Evolutionary conservation across 1,140 invertebrate species (phyloP), one percentile per base, ranked within the genome.

Genomic region (Megathymus violae): DNA sequence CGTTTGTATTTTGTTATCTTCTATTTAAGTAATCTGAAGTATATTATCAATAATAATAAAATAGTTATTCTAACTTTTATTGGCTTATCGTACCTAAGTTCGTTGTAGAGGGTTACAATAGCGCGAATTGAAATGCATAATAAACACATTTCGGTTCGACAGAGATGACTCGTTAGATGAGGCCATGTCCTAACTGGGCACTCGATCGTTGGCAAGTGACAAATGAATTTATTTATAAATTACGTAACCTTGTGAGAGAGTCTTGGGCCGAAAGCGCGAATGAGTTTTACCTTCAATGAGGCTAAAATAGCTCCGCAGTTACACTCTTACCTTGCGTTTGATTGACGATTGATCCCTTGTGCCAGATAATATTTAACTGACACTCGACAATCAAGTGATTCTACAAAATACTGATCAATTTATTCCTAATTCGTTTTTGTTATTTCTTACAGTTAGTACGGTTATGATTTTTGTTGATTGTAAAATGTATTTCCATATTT

Each of bases 291-390:
- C 88, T 90, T 90, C 88, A 83, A 82, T 81, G 80, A 82, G 81
- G 80, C 85, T 86, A 91, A 91, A 91, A 91, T 89, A 91, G 88
- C 81, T 78, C 70, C 76, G 67, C 77, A 83, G 85, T 89, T 83
- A 84, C 74, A 88, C 86, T 88, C 83, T 90, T 82, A 84, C 88
- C 86, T 89, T 89, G 88, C 81, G 70, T 88, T 91, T 91, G 86
- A 91, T 91, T 91, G 86, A 91, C 82, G 86, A 91, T 91, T 82
- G 85, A 89, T 91, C 83, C 78, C 86, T 84, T 84, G 88, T 90
- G 88, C 88, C 88, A 90, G 86, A 90, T 87, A 87, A 74, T 83
- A 77, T 82, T 68, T 80, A 86, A 87, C 81, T 74, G 71, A 76
- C 76, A 79, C 71, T 68, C n/a, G n/a, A 71, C 72, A 82, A 87